phyloP scores from a whole-genome alignment of 2,797 vertebrate genomes.

The Phrynocephalus forsythii region DNA sequence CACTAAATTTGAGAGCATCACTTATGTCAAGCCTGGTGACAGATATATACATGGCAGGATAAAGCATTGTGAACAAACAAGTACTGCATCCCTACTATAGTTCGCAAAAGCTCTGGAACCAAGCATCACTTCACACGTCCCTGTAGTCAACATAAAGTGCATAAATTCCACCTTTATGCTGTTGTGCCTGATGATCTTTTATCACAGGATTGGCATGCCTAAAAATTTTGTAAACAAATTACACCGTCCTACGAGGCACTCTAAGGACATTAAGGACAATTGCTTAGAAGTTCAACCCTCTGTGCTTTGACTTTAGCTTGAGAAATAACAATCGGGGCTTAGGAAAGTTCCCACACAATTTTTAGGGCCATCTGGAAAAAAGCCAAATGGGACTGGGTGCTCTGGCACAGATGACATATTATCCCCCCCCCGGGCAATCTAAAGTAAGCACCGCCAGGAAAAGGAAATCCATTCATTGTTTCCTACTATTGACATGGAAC shows the following conservation, averaged over 20 bases:
- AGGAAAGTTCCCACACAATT: neutral
- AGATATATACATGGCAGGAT: neutral
- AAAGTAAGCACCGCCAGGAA: slow-evolving; percentile 75
- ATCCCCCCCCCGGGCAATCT: slow-evolving; percentile 68
- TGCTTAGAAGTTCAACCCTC: neutral
- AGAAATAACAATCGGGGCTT: neutral
- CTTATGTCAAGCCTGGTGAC: neutral
- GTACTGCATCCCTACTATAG: neutral
- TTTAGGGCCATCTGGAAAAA: neutral
- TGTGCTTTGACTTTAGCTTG: neutral
- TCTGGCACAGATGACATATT: slow-evolving; percentile 57
- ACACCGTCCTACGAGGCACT: neutral
- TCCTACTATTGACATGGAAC: slow-evolving; percentile 67
- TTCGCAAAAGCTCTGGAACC: neutral
- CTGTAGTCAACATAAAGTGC: neutral
- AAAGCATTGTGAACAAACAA: neutral
- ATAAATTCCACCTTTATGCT: neutral
- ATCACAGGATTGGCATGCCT: neutral
- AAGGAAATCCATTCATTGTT: slow-evolving; percentile 73
- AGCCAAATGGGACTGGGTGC: slow-evolving; percentile 42
- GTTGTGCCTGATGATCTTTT: neutral
- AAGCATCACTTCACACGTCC: neutral
- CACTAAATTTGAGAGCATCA: neutral
- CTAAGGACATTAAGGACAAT: neutral
- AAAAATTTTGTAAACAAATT: neutral